Conservation (phyloP, 1,140 invertebrate species). For the Apis laboriosa region DNA sequence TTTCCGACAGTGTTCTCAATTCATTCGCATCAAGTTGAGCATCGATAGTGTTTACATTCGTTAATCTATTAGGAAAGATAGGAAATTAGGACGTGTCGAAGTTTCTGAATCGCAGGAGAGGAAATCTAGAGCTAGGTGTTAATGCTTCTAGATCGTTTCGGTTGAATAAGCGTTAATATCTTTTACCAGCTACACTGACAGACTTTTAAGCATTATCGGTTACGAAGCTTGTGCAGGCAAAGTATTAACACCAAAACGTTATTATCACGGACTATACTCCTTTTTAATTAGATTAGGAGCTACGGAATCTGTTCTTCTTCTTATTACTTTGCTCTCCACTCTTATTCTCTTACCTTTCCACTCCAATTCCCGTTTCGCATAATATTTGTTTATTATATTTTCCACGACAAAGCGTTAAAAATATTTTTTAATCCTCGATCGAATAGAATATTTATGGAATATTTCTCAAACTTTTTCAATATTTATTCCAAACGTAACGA, state of each 20-base stretch:
- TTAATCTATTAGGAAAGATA: not conserved
- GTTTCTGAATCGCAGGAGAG: conserved; percentile 3
- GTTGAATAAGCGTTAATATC: not conserved
- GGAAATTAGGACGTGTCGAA: conserved; percentile 1
- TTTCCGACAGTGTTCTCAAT: not conserved
- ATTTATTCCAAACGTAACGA: too few relatives aligned
- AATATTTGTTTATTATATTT: too few relatives aligned
- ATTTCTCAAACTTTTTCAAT: too few relatives aligned
- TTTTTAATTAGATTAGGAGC: not conserved
- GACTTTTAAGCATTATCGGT: conserved; percentile 13
- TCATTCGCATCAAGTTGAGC: not conserved
- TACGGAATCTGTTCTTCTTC: too few relatives aligned
- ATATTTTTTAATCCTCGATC: not conserved
- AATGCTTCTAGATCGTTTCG: conserved; percentile 6
- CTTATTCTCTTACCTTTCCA: not conserved
- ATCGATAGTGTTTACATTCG: conserved; percentile 12
- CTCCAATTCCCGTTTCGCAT: not conserved
- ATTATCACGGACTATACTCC: not conserved
- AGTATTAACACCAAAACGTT: not conserved
- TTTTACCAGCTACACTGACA: not conserved
- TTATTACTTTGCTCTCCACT: not conserved
- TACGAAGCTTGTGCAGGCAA: not conserved
- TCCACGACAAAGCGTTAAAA: not conserved
- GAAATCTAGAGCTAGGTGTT: conserved; percentile 8
- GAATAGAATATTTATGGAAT: too few relatives aligned